These are phyloP conservation scores for Leucozona laternaria DNA, from an alignment of 2,888 invertebrate species.

Conservation along the genomic window DNA sequence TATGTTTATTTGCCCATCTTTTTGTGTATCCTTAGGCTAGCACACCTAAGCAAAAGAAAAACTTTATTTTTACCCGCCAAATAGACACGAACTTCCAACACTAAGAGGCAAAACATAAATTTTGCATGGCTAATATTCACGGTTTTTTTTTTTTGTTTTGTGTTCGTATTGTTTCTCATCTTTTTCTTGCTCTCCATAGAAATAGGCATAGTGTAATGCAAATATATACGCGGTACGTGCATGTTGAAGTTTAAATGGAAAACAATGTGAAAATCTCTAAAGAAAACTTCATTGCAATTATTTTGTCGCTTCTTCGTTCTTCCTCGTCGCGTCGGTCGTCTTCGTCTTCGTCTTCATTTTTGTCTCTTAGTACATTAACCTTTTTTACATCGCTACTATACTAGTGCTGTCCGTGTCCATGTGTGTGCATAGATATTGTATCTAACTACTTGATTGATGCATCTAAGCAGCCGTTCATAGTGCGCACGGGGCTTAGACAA, in stretches of 20 bases:
- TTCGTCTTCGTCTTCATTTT: conserved; percentile 25
- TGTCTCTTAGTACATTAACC: conserved; percentile 62
- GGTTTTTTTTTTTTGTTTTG: neutral
- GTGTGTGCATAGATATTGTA: conserved; percentile 40
- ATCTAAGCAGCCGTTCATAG: conserved; percentile 66
- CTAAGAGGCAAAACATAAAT: conserved; percentile 23
- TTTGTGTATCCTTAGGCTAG: neutral
- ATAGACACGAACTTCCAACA: conserved; percentile 61
- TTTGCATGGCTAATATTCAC: conserved; percentile 53
- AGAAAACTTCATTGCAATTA: conserved; percentile 68
- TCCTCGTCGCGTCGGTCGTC: neutral
- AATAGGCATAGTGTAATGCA: conserved; percentile 40
- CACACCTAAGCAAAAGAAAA: conserved; percentile 6
- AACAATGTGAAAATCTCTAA: conserved; percentile 52
- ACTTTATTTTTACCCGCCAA: conserved; percentile 44
- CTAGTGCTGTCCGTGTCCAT: neutral
- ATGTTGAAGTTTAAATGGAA: conserved; percentile 27
- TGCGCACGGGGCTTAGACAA: conserved; percentile 35
- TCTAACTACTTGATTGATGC: conserved; percentile 68
- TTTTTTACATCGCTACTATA: conserved; percentile 54
- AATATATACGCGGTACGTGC: conserved; percentile 10
- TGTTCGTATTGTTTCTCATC: neutral
- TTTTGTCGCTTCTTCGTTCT: conserved; percentile 55
- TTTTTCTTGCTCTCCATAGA: neutral
- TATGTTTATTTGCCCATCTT: conserved; percentile 1